A percentile compares a stretch with the other conserved stretches of the same genome.
These are phyloP conservation scores for Diglossa brunneiventris DNA, from an alignment of 2,113 vertebrate genomes.

Conservation along the genomic window DNA sequence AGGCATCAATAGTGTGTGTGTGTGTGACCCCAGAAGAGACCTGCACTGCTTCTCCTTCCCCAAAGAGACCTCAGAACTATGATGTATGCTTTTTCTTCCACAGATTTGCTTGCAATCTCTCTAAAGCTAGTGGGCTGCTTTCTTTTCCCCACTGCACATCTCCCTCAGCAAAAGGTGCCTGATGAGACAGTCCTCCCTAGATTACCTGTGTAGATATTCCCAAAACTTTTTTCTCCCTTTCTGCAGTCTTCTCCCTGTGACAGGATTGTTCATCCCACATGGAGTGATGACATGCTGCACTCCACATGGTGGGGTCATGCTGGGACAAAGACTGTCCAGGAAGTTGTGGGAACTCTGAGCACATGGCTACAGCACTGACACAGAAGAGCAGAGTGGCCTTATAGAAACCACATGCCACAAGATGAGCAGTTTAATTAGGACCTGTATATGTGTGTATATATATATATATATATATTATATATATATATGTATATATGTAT, in stretches of 20 bases:
- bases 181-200: neutral
- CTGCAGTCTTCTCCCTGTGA: neutral
- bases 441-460: neutral
- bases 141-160: neutral
- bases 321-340: neutral
- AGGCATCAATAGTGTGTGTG: neutral
- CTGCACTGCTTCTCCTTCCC: neutral
- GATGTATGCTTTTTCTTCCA: neutral
- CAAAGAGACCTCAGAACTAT: neutral
- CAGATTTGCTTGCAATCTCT: neutral
- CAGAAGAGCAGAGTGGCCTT: neutral
- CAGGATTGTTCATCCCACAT: fast-evolving
- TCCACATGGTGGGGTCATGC: fast-evolving
- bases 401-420: neutral
- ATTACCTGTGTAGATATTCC: neutral
- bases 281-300: fast-evolving
- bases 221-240: neutral
- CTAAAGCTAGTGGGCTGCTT: neutral
- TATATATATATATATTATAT: no score
- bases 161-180: neutral
- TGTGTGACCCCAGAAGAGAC: neutral
- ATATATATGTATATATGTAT: no score
- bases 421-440: neutral
- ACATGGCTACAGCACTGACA: neutral
- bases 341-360: neutral